Evolutionary conservation across 37 sponge, comb jelly and placozoan genomes (phyloP).

Genomic region (Crambe crambe): DNA sequence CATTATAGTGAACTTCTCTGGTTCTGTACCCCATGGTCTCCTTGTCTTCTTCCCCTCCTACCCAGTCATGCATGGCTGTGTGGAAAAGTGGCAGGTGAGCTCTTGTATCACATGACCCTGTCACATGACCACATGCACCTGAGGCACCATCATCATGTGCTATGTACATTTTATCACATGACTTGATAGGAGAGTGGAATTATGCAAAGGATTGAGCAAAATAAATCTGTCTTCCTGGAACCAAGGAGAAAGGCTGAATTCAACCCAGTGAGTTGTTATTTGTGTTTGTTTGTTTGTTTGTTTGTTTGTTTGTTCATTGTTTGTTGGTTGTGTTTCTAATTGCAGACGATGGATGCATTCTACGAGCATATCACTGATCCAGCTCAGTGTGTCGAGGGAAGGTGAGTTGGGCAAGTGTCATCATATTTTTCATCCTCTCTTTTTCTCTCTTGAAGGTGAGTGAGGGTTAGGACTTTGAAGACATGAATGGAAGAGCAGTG

Average conservation of each 20-base stretch:
- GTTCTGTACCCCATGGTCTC: conserved; percentile 83
- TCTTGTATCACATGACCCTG: too few species aligned
- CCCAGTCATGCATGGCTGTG: conserved; percentile 76
- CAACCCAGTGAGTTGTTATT: conserved; percentile 46
- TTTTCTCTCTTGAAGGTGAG: conserved; percentile 83
- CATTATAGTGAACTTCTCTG: conserved; percentile 85
- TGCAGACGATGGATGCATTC: conserved; percentile 85
- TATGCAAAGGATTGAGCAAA: conserved; percentile 47
- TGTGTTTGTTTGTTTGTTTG: too few species aligned
- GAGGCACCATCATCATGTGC: too few species aligned
- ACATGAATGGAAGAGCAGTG: conserved; percentile 94
- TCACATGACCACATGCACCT: too few species aligned
- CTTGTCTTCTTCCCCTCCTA: conserved; percentile 98
- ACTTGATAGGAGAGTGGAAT: conserved; percentile 73
- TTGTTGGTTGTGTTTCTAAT: too few species aligned
- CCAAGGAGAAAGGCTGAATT: conserved; percentile 89
- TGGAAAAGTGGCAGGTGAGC: conserved; percentile 80
- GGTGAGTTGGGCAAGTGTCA: conserved; percentile 24
- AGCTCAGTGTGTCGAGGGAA: conserved; percentile 91
- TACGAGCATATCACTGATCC: conserved; percentile 73
- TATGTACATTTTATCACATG: too few species aligned
- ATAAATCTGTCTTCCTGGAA: conserved; percentile 82
- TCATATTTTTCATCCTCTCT: too few species aligned
- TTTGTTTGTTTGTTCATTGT: too few species aligned
- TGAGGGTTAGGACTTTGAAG: conserved; percentile 97